Base-by-base conservation (phyloP, 2,888 invertebrate genomes). In the Iselma pallidipennis region DNA sequence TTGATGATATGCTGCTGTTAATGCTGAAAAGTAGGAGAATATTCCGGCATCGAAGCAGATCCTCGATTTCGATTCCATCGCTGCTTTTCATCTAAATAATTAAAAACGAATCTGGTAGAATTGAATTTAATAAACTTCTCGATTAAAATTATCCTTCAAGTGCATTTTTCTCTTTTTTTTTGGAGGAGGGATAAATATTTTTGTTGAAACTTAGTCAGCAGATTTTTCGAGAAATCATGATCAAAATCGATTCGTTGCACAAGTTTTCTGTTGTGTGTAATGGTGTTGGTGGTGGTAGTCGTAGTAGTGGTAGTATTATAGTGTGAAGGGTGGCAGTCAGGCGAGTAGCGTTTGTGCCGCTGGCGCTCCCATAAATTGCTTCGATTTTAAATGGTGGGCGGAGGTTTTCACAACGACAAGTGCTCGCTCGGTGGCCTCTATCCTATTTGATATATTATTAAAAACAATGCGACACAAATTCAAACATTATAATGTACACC, bases 291-390 rank as follows among this genome's bases (percentile, higher is more conserved):
- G n/a, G n/a, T 25, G 19, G 21, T 45, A 45, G 4, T 19, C 1
- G 10, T n/a, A n/a, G n/a, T n/a, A n/a, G n/a, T n/a, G 9, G 21
- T 3, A 9, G 21, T 45, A 45, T 45, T 33, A 5, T 33, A 2
- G 16, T 16, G 21, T 19, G 4, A 37, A 37, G 14, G 14, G 37
- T 7, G 16, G 16, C 37, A 37, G 16, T 37, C 16, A 37, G 29
- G 12, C 2, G 29, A 45, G 42, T 42, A 7, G 51, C 51, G 16
- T 31, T 29, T 1, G 16, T 51, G 29, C 42, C 42, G 16, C 33
- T 54, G 14, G 23, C 31, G 37, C 29, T 28, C n/a, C 3, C 21
- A 49, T 23, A 45, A 58, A 58, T 58, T 51, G 58, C 52, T 29
- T 29, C 12, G 37, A 48, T 54, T 59, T 54, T 31, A 49, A 49